A percentile compares a stretch with the other conserved stretches of the same genome.
These are phyloP conservation scores for Conomelus anceps DNA, from an alignment of 2,888 invertebrate genomes.

Conservation along the genomic window DNA sequence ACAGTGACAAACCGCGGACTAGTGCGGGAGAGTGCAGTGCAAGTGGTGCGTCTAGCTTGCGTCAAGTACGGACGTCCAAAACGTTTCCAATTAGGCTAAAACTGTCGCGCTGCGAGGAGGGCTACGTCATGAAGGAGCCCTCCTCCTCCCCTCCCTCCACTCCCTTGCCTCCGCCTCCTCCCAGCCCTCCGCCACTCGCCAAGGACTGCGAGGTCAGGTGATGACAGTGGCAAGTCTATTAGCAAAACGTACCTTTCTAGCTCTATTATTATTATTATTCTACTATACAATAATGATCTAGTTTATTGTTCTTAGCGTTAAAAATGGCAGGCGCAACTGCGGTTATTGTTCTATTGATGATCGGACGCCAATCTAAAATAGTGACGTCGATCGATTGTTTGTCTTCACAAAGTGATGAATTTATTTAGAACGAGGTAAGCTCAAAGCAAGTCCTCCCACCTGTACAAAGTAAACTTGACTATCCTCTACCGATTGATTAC, in stretches of 20 bases:
- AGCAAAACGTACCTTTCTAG: conserved; percentile 17
- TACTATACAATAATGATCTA: conserved; percentile 19
- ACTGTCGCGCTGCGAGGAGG: conserved; percentile 71
- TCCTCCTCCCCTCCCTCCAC: conserved; percentile 31
- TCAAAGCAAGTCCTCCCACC: conserved; percentile 30
- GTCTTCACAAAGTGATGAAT: conserved; percentile 34
- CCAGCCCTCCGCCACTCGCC: conserved; percentile 53
- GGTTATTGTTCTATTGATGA: background rate
- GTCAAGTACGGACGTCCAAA: conserved; percentile 57
- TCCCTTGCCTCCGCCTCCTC: background rate
- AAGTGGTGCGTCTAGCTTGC: conserved; percentile 32
- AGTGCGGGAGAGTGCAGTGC: background rate
- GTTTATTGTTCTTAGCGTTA: background rate
- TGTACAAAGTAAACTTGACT: conserved; percentile 25
- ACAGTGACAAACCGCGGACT: conserved; percentile 41
- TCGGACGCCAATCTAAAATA: background rate
- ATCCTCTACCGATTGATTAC: conserved; percentile 5
- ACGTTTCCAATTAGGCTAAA: conserved; percentile 77
- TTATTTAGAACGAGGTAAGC: conserved; percentile 20
- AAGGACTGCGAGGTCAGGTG: conserved; percentile 86
- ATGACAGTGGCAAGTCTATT: conserved; percentile 48
- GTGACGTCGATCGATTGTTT: conserved; percentile 24
- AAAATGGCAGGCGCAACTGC: background rate
- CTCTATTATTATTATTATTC: conserved; percentile 19
- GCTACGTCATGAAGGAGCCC: conserved; percentile 50